Evolutionary conservation across 1,140 invertebrate species (phyloP).

Genomic region (Microplitis demolitor): DNA sequence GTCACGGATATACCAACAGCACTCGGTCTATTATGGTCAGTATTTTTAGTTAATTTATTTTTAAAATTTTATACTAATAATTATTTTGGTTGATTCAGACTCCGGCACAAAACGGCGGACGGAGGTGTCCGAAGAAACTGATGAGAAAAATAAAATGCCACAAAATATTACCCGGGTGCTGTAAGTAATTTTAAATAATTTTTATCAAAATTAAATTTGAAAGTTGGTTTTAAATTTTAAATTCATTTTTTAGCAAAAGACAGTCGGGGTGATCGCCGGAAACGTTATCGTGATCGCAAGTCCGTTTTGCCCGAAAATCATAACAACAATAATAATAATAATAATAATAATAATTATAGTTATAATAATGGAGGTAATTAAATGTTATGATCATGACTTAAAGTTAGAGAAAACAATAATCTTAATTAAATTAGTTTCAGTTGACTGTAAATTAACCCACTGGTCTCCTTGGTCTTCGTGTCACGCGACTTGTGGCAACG

Average conservation of each 20-base stretch:
- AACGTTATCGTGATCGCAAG: conserved; percentile 38
- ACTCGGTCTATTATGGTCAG: conserved; percentile 58
- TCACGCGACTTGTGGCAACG: conserved; percentile 66
- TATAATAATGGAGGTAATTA: conserved; percentile 14
- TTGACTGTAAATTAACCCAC: conserved; percentile 66
- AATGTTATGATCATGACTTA: background rate
- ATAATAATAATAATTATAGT: conserved; percentile 45
- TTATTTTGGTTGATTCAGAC: conserved; percentile 41
- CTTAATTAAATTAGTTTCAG: conserved; percentile 33
- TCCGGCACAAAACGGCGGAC: conserved; percentile 71
- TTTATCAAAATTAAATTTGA: background rate
- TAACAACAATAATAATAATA: conserved; percentile 47
- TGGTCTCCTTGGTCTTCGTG: conserved; percentile 72
- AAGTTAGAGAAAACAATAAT: background rate
- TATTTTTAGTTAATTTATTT: conserved; percentile 18
- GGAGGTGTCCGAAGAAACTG: conserved; percentile 69
- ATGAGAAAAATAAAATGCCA: conserved; percentile 61
- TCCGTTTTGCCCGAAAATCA: conserved; percentile 43
- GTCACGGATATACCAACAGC: conserved; percentile 63
- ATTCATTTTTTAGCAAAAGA: conserved; percentile 7
- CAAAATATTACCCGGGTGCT: conserved; percentile 48
- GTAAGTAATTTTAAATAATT: conserved; percentile 42
- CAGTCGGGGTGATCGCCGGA: conserved; percentile 9
- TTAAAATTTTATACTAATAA: conserved; percentile 31
- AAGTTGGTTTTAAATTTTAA: background rate